Evolutionary conservation across 2,888 invertebrate species (phyloP).

Genomic region (Lingula anatina): DNA sequence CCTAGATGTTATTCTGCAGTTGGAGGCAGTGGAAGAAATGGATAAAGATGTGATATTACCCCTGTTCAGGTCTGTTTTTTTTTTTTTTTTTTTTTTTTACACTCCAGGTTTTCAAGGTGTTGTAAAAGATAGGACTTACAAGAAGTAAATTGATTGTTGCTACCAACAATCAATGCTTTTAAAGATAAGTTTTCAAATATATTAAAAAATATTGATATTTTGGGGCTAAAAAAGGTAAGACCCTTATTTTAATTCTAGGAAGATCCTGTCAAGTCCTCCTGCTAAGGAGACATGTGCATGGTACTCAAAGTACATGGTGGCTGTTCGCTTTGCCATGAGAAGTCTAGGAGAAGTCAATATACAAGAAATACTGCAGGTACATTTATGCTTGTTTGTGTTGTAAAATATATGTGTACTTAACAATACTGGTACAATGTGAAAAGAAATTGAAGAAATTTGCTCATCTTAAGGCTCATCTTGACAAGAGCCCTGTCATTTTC

Average conservation of each 20-base stretch:
- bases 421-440: too few relatives aligned
- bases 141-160: background rate
- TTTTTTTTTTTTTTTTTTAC: background rate
- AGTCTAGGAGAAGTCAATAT: conserved; percentile 4
- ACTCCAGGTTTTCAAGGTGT: background rate
- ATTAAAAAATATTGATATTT: background rate
- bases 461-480: too few relatives aligned
- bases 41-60: conserved; percentile 13
- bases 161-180: background rate
- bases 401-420: too few relatives aligned
- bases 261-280: conserved; percentile 10
- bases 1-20: conserved; percentile 19
- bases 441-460: too few relatives aligned
- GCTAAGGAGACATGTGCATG: conserved; percentile 3
- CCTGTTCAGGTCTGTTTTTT: conserved; percentile 12
- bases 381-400: too few relatives aligned
- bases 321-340: conserved; percentile 9
- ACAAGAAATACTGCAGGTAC: too few relatives aligned
- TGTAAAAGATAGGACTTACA: conserved; percentile 3
- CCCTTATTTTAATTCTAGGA: too few relatives aligned
- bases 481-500: too few relatives aligned
- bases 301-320: conserved; percentile 18
- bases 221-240: too few relatives aligned
- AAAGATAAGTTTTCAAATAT: background rate
- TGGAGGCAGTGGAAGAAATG: conserved; percentile 4